Conservation (phyloP, 2,113 vertebrate genomes). For the Balaeniceps rex region DNA sequence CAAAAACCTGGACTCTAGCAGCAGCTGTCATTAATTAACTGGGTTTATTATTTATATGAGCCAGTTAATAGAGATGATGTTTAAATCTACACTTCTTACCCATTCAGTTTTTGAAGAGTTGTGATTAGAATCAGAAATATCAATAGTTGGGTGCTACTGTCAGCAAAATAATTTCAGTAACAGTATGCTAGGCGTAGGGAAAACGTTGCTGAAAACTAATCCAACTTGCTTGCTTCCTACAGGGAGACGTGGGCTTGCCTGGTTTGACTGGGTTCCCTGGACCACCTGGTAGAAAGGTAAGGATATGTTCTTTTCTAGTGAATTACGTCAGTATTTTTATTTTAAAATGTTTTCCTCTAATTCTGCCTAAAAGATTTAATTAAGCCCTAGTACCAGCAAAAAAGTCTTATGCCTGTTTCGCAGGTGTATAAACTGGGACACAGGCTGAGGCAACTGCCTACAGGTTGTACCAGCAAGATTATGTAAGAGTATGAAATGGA, state of each 20-base stretch:
- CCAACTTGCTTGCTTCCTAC: constrained; percentile 42
- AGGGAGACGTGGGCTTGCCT: constrained; percentile 86
- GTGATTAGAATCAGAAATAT: not conserved
- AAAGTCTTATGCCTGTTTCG: not conserved
- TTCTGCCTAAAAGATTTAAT: not conserved
- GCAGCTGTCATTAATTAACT: constrained; percentile 43
- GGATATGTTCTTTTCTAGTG: not conserved
- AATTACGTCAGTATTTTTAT: not conserved
- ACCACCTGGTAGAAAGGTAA: constrained; percentile 88
- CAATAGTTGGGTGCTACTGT: not conserved
- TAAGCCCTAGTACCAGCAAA: not conserved
- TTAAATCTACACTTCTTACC: not conserved
- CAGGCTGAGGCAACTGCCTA: not conserved
- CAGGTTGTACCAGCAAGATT: not conserved
- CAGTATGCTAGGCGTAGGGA: rapidly evolving
- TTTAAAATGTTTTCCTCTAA: not conserved
- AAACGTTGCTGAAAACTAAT: not conserved
- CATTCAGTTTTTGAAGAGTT: not conserved
- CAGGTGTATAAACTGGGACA: not conserved
- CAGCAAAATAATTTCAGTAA: not conserved
- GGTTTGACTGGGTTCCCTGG: constrained; percentile 85
- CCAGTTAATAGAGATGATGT: constrained; percentile 3
- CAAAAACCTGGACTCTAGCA: not conserved
- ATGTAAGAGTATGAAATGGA: not conserved
- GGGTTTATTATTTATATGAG: constrained; percentile 30